These are phyloP conservation scores for Delphinapterus leucas DNA, from an alignment of 2,113 vertebrate genomes.

Conservation along the genomic window DNA sequence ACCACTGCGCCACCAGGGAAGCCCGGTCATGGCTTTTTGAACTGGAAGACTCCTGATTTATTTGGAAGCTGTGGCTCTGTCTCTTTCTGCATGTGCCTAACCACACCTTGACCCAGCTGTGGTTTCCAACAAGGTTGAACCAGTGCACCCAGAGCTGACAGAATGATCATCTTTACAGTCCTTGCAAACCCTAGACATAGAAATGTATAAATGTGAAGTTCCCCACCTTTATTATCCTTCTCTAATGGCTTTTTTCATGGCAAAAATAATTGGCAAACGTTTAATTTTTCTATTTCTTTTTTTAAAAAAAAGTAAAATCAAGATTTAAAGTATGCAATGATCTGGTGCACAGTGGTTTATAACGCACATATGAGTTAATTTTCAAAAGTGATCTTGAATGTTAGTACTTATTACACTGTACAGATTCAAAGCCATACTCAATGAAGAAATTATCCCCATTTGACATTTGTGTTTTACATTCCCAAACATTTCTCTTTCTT, in stretches of 20 bases:
- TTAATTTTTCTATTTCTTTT: slow-evolving; percentile 13
- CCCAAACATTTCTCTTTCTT: background rate
- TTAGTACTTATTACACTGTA: background rate
- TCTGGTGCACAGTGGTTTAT: background rate
- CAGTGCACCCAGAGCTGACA: background rate
- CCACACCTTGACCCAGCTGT: background rate
- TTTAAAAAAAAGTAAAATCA: background rate
- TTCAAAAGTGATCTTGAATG: background rate
- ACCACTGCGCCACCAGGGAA: no score
- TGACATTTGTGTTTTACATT: background rate
- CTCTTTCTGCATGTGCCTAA: background rate
- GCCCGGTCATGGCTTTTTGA: background rate
- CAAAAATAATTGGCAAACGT: background rate
- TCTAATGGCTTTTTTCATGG: background rate
- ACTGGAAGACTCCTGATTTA: background rate
- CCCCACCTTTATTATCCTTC: background rate
- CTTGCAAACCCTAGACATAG: background rate
- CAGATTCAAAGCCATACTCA: background rate
- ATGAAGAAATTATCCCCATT: background rate
- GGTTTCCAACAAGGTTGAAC: background rate
- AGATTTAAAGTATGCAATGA: background rate
- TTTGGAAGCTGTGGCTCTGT: background rate
- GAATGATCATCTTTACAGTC: background rate
- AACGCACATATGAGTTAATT: background rate
- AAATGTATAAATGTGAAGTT: background rate